Evolutionary conservation across 1,140 invertebrate species (phyloP).

Genomic region (Portunus trituberculatus): DNA sequence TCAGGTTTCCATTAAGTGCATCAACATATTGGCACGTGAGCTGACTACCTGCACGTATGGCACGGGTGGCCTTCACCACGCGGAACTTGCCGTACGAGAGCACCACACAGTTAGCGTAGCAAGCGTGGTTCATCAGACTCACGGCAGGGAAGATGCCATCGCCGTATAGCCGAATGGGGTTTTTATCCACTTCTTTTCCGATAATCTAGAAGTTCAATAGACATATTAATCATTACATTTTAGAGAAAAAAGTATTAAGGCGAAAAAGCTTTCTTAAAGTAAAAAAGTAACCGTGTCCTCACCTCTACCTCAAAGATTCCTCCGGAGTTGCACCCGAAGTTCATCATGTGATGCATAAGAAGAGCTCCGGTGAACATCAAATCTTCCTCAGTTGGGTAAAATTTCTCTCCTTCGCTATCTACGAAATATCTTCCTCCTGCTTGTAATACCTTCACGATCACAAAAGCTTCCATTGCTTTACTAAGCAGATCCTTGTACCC

Average conservation of each 20-base stretch:
- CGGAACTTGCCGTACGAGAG: neutral
- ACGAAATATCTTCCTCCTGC: neutral
- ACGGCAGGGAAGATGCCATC: neutral
- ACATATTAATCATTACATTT: neutral
- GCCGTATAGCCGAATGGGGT: neutral
- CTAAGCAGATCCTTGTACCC: neutral
- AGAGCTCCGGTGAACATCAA: neutral
- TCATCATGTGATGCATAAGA: constrained; percentile 52
- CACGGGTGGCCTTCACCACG: neutral
- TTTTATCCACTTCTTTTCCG: neutral
- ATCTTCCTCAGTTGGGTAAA: constrained; percentile 17
- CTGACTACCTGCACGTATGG: constrained; percentile 3
- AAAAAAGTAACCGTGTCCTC: neutral
- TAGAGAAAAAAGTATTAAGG: no score
- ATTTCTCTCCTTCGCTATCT: neutral
- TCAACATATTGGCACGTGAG: constrained; percentile 25
- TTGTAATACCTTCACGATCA: constrained; percentile 31
- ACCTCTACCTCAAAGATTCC: constrained; percentile 9
- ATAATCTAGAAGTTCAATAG: neutral
- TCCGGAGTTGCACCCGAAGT: neutral
- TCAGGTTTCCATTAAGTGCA: neutral
- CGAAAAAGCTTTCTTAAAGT: neutral
- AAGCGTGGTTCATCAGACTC: constrained; percentile 46
- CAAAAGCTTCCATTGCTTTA: constrained; percentile 37
- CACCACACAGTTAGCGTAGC: constrained; percentile 6